Conservation (phyloP, 2,113 vertebrate genomes). For the Albula goreensis region DNA sequence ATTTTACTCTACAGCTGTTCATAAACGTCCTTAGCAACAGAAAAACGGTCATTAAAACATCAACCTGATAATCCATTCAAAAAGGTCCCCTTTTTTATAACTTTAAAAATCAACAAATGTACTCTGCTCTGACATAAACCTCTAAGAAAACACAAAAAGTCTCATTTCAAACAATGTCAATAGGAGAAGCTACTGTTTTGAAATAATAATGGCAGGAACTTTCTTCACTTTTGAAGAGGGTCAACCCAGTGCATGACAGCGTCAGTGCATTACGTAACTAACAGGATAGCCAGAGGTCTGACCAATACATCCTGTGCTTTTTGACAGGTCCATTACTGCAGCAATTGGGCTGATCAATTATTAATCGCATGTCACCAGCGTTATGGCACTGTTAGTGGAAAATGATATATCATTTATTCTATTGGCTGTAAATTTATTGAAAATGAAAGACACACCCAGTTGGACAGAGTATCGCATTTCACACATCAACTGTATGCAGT, state of each 20-base stretch:
- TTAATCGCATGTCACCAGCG: not conserved
- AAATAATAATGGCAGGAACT: not conserved
- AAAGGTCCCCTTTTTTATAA: too few relatives aligned
- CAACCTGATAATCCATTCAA: too few relatives aligned
- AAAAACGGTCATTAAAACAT: too few relatives aligned
- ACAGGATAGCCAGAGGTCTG: not conserved
- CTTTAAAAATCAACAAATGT: too few relatives aligned
- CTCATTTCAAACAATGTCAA: too few relatives aligned
- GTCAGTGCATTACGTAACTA: not conserved
- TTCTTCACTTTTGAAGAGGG: not conserved
- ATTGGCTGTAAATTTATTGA: slow-evolving; percentile 27
- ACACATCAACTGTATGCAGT: not conserved
- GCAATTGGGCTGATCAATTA: not conserved
- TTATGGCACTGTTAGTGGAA: not conserved
- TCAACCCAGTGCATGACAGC: not conserved
- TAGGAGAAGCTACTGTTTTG: too few relatives aligned
- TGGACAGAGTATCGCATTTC: not conserved
- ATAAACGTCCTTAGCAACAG: too few relatives aligned
- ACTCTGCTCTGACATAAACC: too few relatives aligned
- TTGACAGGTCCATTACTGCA: not conserved
- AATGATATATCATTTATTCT: not conserved
- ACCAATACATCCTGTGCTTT: not conserved
- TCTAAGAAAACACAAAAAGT: too few relatives aligned
- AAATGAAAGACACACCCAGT: slow-evolving; percentile 28
- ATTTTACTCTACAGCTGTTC: too few relatives aligned